phyloP scores from a whole-genome alignment of 2,113 vertebrate genomes.

The Silurus glanis region DNA sequence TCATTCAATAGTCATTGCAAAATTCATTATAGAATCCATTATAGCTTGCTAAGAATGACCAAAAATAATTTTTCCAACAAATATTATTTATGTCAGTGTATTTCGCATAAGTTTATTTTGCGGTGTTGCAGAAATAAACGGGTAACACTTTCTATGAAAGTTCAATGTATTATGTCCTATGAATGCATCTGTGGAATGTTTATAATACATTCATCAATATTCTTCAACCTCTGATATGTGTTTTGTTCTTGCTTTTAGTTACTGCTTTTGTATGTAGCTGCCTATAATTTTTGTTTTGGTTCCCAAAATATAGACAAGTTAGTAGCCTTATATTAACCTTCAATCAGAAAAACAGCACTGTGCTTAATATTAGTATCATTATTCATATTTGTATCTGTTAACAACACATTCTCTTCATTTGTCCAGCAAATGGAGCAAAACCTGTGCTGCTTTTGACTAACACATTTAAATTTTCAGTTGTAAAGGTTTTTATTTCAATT shows the following conservation, averaged over 20 bases:
- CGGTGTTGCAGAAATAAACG: slow-evolving; percentile 43
- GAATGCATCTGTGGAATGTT: not conserved
- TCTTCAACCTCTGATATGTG: not conserved
- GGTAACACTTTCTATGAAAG: not conserved
- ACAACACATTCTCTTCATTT: not conserved
- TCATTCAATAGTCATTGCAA: not conserved
- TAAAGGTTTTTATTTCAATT: too few relatives aligned
- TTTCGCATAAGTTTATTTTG: slow-evolving; percentile 53
- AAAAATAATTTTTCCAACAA: not conserved
- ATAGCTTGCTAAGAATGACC: not conserved
- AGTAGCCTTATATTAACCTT: not conserved
- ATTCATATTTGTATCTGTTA: not conserved
- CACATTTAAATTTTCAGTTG: not conserved
- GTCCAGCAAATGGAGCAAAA: not conserved
- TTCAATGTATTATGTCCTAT: not conserved
- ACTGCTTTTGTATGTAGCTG: not conserved
- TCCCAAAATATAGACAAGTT: not conserved
- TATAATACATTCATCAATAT: not conserved
- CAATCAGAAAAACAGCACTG: not conserved
- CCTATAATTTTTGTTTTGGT: not conserved
- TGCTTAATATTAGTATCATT: not conserved
- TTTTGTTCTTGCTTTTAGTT: not conserved
- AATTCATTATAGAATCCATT: not conserved
- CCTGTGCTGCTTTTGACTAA: not conserved
- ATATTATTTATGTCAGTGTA: slow-evolving; percentile 6